A percentile compares a stretch with the other conserved stretches of the same genome.
These are phyloP conservation scores for Mungos mungo DNA, from an alignment of 2,113 vertebrate genomes.

Conservation along the genomic window DNA sequence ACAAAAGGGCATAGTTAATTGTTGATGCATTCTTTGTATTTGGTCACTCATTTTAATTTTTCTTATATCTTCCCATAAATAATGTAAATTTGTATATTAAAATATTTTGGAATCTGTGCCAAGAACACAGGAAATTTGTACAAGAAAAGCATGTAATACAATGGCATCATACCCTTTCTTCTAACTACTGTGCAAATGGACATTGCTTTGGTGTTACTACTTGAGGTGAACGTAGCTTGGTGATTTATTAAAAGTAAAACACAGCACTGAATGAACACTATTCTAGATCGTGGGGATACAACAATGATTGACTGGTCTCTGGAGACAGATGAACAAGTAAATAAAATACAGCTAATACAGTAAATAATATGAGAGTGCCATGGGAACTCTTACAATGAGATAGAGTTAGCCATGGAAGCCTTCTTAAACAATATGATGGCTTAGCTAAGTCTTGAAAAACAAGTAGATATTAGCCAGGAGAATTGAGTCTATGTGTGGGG, in stretches of 20 bases:
- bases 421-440: not conserved
- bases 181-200: not conserved
- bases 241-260: not conserved
- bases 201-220: not conserved
- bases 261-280: not conserved
- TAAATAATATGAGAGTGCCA: not conserved
- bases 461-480: not conserved
- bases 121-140: not conserved
- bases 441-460: not conserved
- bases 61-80: not conserved
- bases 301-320: not conserved
- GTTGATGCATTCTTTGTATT: not conserved
- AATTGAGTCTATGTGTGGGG: not conserved
- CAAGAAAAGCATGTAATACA: not conserved
- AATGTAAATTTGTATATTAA: not conserved
- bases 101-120: not conserved
- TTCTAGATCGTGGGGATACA: not conserved
- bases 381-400: not conserved
- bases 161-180: not conserved
- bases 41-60: not conserved
- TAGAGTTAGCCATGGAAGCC: not conserved
- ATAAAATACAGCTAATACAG: not conserved
- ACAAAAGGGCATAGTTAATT: not conserved
- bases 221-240: not conserved
- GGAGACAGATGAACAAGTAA: not conserved